phyloP scores from a whole-genome alignment of 92 coral and sea anemone genomes.

The Galaxea fascicularis region DNA sequence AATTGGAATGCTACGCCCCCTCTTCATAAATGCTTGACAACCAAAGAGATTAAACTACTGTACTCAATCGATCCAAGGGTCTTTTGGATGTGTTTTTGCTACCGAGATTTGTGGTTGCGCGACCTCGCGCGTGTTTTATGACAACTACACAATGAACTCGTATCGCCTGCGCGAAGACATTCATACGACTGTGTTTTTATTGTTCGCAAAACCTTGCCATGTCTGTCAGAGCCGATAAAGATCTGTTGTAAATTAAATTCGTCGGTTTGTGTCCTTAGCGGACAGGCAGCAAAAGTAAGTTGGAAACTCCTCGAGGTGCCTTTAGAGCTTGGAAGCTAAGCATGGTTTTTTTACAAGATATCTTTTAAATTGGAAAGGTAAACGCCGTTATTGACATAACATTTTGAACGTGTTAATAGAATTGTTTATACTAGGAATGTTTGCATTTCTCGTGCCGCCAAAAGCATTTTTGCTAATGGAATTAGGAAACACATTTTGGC shows the following conservation, averaged over 20 bases:
- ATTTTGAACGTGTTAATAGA: conserved; percentile 65
- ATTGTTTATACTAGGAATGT: conserved; percentile 62
- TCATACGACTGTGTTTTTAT: conserved; percentile 18
- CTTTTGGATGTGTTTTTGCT: conserved; percentile 12
- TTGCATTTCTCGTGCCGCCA: conserved; percentile 49
- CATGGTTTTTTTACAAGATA: conserved; percentile 40
- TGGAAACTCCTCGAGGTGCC: no score
- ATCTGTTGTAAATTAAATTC: conserved; percentile 70
- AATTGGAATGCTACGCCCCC: conserved; percentile 97
- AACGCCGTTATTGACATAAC: conserved; percentile 83
- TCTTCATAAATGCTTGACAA: conserved; percentile 84
- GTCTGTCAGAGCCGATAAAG: conserved; percentile 63
- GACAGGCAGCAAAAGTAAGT: neutral
- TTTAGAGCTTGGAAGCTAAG: neutral
- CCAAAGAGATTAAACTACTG: conserved; percentile 45
- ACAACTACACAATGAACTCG: neutral
- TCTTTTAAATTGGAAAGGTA: conserved; percentile 67
- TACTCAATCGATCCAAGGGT: conserved; percentile 16
- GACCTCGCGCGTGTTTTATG: neutral
- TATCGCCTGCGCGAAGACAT: conserved; percentile 7
- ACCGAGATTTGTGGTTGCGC: neutral
- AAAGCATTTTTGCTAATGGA: conserved; percentile 42
- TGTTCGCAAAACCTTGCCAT: conserved; percentile 26
- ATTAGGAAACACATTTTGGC: conserved; percentile 57
- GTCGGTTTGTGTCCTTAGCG: conserved; percentile 55